A percentile compares a stretch with the other conserved stretches of the same genome.
Conservation (phyloP, 2,797 vertebrate species). For the Acestrorhynchus altus region DNA sequence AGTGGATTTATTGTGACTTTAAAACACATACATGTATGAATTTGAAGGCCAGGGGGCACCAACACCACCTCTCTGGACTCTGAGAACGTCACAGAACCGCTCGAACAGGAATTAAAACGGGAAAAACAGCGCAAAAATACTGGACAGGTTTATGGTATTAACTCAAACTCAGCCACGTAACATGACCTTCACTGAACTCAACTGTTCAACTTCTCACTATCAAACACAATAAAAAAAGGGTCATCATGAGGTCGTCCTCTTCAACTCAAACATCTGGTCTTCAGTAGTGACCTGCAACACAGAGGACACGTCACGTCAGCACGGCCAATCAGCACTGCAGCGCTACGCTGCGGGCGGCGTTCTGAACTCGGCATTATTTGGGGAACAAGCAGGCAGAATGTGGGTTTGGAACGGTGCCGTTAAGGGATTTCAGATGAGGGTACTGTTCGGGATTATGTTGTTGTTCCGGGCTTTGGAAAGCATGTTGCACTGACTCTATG, state of each 20-base stretch:
- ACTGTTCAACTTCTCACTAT: neutral
- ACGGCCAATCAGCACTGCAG: neutral
- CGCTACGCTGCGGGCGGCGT: too few species aligned
- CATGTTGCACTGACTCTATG: too few species aligned
- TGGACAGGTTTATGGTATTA: constrained; percentile 44
- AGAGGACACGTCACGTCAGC: neutral
- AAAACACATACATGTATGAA: constrained; percentile 50
- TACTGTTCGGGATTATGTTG: too few species aligned
- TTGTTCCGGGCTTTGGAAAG: too few species aligned
- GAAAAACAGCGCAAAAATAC: constrained; percentile 28
- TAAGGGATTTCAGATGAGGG: neutral
- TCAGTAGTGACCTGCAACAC: constrained; percentile 77
- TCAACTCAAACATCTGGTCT: constrained; percentile 17
- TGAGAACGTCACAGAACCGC: constrained; percentile 38
- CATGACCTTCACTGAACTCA: neutral
- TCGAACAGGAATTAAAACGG: constrained; percentile 4
- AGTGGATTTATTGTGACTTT: constrained; percentile 61
- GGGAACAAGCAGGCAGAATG: too few species aligned
- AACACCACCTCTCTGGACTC: neutral
- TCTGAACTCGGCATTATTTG: too few species aligned
- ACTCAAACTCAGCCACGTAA: constrained; percentile 19
- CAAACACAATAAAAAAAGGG: constrained; percentile 25
- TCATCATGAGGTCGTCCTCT: neutral
- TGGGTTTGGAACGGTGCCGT: too few species aligned
- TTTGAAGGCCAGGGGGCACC: neutral